Conservation (phyloP, 35 echinoderm and acorn worm species). For the Apostichopus californicus region DNA sequence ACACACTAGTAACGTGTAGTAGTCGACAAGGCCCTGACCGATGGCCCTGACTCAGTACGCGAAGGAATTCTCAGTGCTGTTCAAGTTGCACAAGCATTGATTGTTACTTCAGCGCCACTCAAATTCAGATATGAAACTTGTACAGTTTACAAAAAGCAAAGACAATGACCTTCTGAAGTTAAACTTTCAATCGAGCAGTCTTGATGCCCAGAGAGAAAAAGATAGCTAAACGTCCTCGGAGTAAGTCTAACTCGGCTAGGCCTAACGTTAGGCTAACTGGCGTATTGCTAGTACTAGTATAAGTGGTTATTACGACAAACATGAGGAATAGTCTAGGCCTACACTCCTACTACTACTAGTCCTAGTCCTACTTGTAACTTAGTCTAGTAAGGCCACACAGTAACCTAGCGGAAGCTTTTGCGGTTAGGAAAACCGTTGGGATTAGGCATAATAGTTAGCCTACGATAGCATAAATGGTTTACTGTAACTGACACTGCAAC, state of each 20-base stretch:
- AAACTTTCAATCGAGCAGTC: conserved; percentile 23
- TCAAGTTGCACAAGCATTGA: neutral
- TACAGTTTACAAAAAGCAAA: neutral
- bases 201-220: conserved; percentile 50
- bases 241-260: neutral
- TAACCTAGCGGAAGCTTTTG: too few relatives aligned
- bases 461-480: too few relatives aligned
- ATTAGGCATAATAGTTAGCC: too few relatives aligned
- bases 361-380: neutral
- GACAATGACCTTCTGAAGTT: conserved; percentile 18
- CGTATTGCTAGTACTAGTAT: neutral
- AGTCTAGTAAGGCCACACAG: too few relatives aligned
- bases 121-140: conserved; percentile 13
- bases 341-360: too few relatives aligned
- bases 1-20: too few relatives aligned
- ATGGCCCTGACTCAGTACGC: too few relatives aligned
- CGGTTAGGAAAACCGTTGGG: too few relatives aligned
- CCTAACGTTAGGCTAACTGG: neutral
- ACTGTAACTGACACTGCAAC: too few relatives aligned
- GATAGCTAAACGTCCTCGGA: conserved; percentile 54
- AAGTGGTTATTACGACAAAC: neutral
- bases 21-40: too few relatives aligned
- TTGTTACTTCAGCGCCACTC: neutral
- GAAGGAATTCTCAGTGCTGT: too few relatives aligned
- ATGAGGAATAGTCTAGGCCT: neutral